Conservation (phyloP, 2,888 invertebrate species). For the Ennomos fuscantarius region DNA sequence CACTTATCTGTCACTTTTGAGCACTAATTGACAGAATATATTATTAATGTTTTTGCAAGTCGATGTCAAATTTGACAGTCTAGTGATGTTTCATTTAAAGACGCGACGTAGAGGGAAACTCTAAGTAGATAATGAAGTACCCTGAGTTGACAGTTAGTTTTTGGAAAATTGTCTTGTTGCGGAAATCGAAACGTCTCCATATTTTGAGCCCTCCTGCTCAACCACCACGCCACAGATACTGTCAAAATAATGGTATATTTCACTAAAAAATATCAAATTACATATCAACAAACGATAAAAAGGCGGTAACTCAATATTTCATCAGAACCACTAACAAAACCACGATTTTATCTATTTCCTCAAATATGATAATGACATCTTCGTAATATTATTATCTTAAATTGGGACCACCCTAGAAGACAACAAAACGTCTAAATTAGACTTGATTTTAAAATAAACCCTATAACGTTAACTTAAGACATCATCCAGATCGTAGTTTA, state of each 20-base stretch:
- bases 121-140: no score
- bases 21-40: background rate
- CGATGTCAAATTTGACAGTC: background rate
- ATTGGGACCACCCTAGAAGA: slow-evolving; percentile 35
- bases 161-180: no score
- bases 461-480: slow-evolving; percentile 16
- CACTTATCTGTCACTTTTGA: slow-evolving; percentile 19
- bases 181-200: no score
- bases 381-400: slow-evolving; percentile 23
- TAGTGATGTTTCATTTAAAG: background rate
- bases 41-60: slow-evolving; percentile 3
- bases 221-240: background rate
- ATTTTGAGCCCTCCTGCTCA: no score
- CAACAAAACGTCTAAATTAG: slow-evolving; percentile 32
- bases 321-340: slow-evolving; percentile 20
- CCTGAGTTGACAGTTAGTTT: no score
- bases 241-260: background rate
- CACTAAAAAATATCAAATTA: slow-evolving; percentile 31
- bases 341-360: slow-evolving; percentile 37
- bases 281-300: slow-evolving; percentile 21
- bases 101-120: no score
- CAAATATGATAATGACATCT: slow-evolving; percentile 35
- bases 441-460: slow-evolving; percentile 16
- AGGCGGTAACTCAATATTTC: slow-evolving; percentile 35
- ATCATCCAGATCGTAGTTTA: background rate